Percentiles rank a stretch among this genome's conserved stretches.
phyloP scores from a whole-genome alignment of 2,797 vertebrate species.

The Poeciliopsis gracilis region DNA sequence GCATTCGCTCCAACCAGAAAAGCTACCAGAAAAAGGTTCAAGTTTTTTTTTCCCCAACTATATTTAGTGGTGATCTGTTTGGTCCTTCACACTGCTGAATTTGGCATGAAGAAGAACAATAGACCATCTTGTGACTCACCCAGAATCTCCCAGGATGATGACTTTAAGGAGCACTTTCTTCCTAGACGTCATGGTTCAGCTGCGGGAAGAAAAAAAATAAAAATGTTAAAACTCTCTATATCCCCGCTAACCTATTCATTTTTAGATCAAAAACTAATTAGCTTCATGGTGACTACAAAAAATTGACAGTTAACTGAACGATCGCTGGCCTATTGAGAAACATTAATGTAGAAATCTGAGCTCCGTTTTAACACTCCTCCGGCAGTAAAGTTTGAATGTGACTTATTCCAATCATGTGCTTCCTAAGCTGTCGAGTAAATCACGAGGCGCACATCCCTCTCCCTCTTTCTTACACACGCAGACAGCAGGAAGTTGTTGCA shows the following conservation, averaged over 20 bases:
- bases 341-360: slow-evolving; percentile 23
- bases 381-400: slow-evolving; percentile 53
- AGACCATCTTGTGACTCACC: slow-evolving; percentile 80
- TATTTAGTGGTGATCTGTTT: slow-evolving; percentile 14
- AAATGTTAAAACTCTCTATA: neutral
- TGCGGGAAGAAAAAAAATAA: slow-evolving; percentile 39
- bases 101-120: slow-evolving; percentile 6
- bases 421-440: slow-evolving; percentile 58
- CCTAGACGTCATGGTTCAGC: slow-evolving; percentile 91
- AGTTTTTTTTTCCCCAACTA: neutral
- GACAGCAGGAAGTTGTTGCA: slow-evolving; percentile 21
- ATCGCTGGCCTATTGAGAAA: slow-evolving; percentile 15
- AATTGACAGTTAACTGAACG: slow-evolving; percentile 8
- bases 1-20: neutral
- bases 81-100: neutral
- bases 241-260: slow-evolving; percentile 7
- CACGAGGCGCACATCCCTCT: slow-evolving; percentile 62
- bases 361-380: slow-evolving; percentile 6
- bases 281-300: neutral
- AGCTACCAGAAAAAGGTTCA: neutral
- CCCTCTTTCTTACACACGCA: slow-evolving; percentile 22
- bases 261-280: neutral
- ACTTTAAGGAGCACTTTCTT: slow-evolving; percentile 98
- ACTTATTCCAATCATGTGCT: slow-evolving; percentile 72
- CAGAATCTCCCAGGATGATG: slow-evolving; percentile 94